These are phyloP conservation scores for Tinea trinotella DNA, from an alignment of 2,888 invertebrate species.

Conservation along the genomic window DNA sequence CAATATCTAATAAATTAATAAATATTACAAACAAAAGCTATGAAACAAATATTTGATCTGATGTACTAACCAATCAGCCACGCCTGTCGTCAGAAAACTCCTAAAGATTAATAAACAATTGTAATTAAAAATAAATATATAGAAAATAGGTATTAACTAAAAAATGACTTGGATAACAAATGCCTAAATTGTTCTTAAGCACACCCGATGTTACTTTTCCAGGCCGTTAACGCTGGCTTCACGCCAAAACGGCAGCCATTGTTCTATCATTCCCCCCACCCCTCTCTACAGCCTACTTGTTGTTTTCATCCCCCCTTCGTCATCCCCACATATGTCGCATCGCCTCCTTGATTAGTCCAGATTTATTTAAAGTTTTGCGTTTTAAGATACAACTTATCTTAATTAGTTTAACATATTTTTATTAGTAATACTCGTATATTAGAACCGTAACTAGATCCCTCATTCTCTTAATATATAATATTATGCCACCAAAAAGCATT, in stretches of 20 bases:
- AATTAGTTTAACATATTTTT: no score
- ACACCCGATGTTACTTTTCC: constrained; percentile 14
- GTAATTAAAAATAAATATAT: background rate
- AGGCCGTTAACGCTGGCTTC: constrained; percentile 11
- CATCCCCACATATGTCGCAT: constrained; percentile 2
- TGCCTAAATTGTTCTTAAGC: constrained; percentile 10
- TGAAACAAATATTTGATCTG: no score
- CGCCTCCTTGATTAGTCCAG: background rate
- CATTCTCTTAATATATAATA: no score
- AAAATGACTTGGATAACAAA: background rate
- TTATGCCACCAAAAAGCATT: no score
- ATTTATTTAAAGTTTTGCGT: background rate
- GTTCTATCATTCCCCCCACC: constrained; percentile 3
- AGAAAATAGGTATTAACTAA: background rate
- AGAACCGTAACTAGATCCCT: no score
- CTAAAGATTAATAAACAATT: no score
- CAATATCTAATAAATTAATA: no score
- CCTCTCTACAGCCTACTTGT: background rate
- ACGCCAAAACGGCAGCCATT: constrained; percentile 10
- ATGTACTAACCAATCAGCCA: no score
- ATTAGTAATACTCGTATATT: no score
- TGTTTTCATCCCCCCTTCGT: constrained; percentile 1
- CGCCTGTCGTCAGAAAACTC: no score
- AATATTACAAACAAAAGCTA: no score
- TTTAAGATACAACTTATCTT: no score